phyloP scores from a whole-genome alignment of 2,797 vertebrate genomes.

The Artibeus lituratus region DNA sequence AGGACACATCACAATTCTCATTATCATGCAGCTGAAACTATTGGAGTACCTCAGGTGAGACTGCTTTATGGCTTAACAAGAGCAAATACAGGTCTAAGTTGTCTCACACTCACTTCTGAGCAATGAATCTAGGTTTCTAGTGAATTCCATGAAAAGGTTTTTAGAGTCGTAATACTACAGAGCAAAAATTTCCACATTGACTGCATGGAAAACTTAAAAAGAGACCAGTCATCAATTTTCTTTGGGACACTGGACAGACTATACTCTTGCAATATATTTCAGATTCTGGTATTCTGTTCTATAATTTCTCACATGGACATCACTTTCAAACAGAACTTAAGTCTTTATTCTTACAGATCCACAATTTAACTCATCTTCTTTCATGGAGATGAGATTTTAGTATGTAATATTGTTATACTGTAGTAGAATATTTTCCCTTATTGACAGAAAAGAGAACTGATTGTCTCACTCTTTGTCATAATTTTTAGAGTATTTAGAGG shows the following conservation, averaged over 20 bases:
- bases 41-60: background rate
- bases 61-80: background rate
- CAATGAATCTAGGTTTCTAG: constrained; percentile 47
- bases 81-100: background rate
- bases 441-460: background rate
- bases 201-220: constrained; percentile 10
- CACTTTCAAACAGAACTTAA: background rate
- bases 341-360: background rate
- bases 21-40: background rate
- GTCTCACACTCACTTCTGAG: constrained; percentile 1
- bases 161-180: background rate
- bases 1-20: background rate
- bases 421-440: background rate
- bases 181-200: background rate
- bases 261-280: background rate
- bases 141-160: constrained; percentile 9
- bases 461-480: background rate
- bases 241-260: background rate
- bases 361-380: background rate
- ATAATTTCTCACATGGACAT: background rate
- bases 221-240: constrained; percentile 16
- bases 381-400: background rate
- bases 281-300: background rate
- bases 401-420: background rate
- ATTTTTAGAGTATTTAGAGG: background rate